These are phyloP conservation scores for Branchellion lobata DNA, from an alignment of 2,888 invertebrate genomes.

Conservation along the genomic window DNA sequence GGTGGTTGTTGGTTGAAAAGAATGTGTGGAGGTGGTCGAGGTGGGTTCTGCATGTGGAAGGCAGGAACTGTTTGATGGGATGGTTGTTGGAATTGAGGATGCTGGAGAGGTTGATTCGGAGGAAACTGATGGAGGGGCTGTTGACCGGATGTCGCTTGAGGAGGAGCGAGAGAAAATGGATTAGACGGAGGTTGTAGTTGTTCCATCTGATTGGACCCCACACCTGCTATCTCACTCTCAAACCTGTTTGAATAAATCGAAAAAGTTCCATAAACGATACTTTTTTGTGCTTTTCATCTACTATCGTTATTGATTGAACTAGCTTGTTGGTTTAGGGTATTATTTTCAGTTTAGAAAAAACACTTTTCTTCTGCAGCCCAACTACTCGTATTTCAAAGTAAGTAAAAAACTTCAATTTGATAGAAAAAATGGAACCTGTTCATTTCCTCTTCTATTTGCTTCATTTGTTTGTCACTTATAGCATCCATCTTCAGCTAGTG, in stretches of 20 bases:
- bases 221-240: conserved; percentile 58
- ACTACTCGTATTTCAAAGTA: too few relatives aligned
- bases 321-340: background rate
- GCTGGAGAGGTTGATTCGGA: too few relatives aligned
- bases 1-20: conserved; percentile 10
- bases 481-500: conserved; percentile 52
- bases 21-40: background rate
- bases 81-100: too few relatives aligned
- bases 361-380: too few relatives aligned
- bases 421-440: too few relatives aligned
- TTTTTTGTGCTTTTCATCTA: too few relatives aligned
- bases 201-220: background rate
- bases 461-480: conserved; percentile 56
- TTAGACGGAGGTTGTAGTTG: background rate
- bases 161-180: background rate
- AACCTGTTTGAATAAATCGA: conserved; percentile 54
- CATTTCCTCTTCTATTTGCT: conserved; percentile 61
- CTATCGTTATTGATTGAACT: background rate
- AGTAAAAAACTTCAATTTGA: too few relatives aligned
- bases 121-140: background rate
- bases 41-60: background rate
- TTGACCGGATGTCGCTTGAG: background rate
- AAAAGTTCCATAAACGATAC: conserved; percentile 17
- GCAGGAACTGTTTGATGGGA: background rate
- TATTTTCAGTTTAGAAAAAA: background rate